Evolutionary conservation across 2,797 vertebrate genomes (phyloP), one percentile per base, ranked within the genome.

Genomic region (Eulemur mongoz): DNA sequence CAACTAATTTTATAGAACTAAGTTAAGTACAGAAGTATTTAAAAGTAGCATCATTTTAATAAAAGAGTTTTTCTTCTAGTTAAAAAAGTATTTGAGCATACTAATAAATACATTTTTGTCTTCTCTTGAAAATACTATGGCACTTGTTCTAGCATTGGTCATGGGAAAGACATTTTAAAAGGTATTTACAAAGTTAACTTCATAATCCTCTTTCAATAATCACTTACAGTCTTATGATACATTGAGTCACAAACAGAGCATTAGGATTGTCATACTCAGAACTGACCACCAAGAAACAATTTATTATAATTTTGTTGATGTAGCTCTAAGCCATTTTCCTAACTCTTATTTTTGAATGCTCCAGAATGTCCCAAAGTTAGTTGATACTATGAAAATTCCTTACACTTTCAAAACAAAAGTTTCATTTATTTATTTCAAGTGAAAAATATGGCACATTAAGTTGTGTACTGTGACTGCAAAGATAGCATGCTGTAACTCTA

Each of bases 1-100:
- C 89, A 92, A 59, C 12, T 76, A 82, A 95, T 87, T 94, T 91
- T 65, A 48, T 4, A 88, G 35, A 94, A 93, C 43, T 78, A 86
- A 83, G 69, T 81, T 89, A 17, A 93, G 27, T 17, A 61, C 4
- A 38, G 3, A 83, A 54, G 43, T 63, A 57, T 54, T 96, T 82
- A 25, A 76, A 96, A 83, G 40, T 48, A 76, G 4, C n/a, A 69
- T 63, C 59, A 57, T 79, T 76, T 93, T 95, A 95, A 65, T 72
- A 79, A 89, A 90, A 65, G 2, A 65, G 7, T 9, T 54, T 85
- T 89, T 93, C 52, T 96, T 80, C 27, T 45, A 91, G 92, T 91
- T 81, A 80, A 73, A 93, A 61, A 91, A 57, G 7, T 59, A 54
- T 45, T 81, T 89, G 32, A 78, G 12, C 10, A 89, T 65, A 80